Conservation (phyloP, 1,140 invertebrate species). For the Varroa destructor region DNA sequence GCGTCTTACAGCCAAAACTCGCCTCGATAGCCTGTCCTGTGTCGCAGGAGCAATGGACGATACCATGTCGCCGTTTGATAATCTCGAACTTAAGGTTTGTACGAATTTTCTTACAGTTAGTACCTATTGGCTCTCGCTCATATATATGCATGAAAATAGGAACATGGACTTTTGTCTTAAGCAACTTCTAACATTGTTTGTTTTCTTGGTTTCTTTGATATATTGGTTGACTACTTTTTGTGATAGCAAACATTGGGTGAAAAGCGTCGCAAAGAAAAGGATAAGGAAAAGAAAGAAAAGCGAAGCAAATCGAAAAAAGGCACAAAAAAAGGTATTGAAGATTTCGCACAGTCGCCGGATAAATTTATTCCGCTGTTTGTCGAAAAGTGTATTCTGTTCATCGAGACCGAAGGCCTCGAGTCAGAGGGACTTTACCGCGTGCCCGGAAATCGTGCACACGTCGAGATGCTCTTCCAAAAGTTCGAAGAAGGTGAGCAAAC, state of each 20-base stretch:
- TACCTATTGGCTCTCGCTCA: no score
- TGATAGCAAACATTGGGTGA: slow-evolving; percentile 42
- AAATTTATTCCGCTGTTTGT: slow-evolving; percentile 77
- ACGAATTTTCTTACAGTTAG: not conserved
- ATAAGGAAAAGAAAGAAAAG: slow-evolving; percentile 57
- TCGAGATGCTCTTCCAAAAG: slow-evolving; percentile 75
- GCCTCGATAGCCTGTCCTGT: slow-evolving; percentile 21
- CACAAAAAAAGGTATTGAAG: slow-evolving; percentile 44
- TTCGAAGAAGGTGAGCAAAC: slow-evolving; percentile 68
- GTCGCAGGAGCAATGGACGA: slow-evolving; percentile 18
- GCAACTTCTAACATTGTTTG: no score
- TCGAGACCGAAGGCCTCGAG: slow-evolving; percentile 69
- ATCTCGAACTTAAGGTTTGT: slow-evolving; percentile 14
- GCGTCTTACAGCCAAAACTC: slow-evolving; percentile 21
- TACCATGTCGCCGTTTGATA: slow-evolving; percentile 3
- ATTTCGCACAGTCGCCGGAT: slow-evolving; percentile 59
- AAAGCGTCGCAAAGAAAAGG: slow-evolving; percentile 49
- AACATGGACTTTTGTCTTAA: no score
- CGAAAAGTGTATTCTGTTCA: slow-evolving; percentile 84
- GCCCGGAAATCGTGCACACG: slow-evolving; percentile 80
- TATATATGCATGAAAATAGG: no score
- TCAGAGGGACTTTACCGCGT: slow-evolving; percentile 92
- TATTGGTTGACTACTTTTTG: no score
- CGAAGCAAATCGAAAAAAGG: slow-evolving; percentile 41
- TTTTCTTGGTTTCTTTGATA: no score